Evolutionary conservation across 2,888 invertebrate species (phyloP), one percentile per base, ranked within the genome.

Genomic region (Caradrina clavipalpis): DNA sequence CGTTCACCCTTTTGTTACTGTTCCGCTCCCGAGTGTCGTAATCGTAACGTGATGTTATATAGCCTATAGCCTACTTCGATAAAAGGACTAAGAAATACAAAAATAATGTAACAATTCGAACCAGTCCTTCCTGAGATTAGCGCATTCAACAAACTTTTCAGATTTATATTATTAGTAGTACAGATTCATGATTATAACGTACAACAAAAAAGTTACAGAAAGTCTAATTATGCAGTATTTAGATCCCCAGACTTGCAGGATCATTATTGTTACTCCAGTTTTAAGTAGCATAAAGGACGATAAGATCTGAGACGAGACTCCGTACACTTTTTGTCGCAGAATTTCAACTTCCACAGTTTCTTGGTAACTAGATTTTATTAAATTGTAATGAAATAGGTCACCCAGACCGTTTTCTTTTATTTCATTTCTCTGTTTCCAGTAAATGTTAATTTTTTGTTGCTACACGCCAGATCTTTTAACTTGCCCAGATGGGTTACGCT

Each of bases 381-480:
- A 57, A 64, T 69, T 19, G 15, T 54, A 54, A 57, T 50, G 22
- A 62, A 80, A 50, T 13, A 60, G 49, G 42, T 74, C 60, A 61
- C 15, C 22, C 31, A 49, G 22, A 67, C 42, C 21, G 61, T 58
- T 76, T 78, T 64, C 31, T 72, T 66, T 63, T 57, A 51, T 54
- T 60, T 55, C 26, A 53, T 60, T 64, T 35, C 70, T 70, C 80
- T 63, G 65, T 76, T 70, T 61, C 50, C 49, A 22, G 35, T 11
- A 22, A 62, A 65, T 59, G 39, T 10, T 8, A 13, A 31, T 21
- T 55, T 65, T 76, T 80, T 55, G 17, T 26, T 47, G n/a, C 6
- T n/a, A 50, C 22, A 19, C 22, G 54, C 35, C 26, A 22, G 35
- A 49, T 62, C 54, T 35, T 50, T 55, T 26, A 42, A 51, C 26